Base-by-base conservation (phyloP, 2,113 vertebrate species). In the Eulemur macaco region DNA sequence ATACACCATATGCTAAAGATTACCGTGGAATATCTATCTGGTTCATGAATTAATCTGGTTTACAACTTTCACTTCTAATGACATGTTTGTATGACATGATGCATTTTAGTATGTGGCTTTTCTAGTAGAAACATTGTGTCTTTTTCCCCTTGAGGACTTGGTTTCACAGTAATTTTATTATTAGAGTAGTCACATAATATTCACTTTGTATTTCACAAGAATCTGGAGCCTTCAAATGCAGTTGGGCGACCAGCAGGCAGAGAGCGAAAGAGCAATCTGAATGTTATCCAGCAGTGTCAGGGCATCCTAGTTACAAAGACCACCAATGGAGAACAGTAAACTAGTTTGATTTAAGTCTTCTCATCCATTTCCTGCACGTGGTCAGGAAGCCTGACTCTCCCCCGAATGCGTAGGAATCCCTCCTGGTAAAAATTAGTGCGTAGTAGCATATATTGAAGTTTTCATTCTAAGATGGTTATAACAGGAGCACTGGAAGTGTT, bases 31-130 rank as follows among this genome's bases (percentile, higher is more conserved):
- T 95, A 94, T 92, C 96, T 97, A 12, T 96, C 91, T 90, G 91
- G 92, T 91, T 93, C 66, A 14, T 21, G 94, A 77, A 87, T 96
- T 97, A 97, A 97, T 97, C 97, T 97, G 94, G 42, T 63, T 97
- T 66, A 94, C 96, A 95, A 95, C 97, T 96, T 95, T 96, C 69
- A 18, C 95, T 98, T 84, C 95, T 92, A 60, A 73, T 98, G 97
- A 96, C 97, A 68, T 86, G 97, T 98, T 98, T 97, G 98, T 98
- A 58, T 98, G 98, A 97, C 98, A 97, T 73, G 92, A 95, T 68
- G 60, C 96, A 52, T 97, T 95, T 97, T 94, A 96, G 85, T 97
- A 96, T 97, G 95, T 98, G 97, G 97, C 98, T 98, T 98, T 98
- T 93, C 97, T 97, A 90, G 96, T 97, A 89, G 96, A 95, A 97